These are phyloP conservation scores for Eulimnadia texana DNA, from an alignment of 1,140 invertebrate genomes.

Conservation along the genomic window DNA sequence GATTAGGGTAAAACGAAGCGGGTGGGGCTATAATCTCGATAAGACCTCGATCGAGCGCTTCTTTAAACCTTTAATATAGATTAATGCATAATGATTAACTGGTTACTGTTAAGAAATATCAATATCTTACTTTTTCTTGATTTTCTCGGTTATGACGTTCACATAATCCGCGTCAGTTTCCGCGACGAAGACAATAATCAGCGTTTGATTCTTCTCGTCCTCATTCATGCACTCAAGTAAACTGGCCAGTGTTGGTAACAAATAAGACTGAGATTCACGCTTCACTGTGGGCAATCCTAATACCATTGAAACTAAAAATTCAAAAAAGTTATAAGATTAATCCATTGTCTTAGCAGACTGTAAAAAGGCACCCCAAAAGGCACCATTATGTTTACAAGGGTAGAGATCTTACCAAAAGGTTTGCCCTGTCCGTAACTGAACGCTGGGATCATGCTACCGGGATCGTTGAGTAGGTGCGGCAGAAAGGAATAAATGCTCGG, in stretches of 20 bases:
- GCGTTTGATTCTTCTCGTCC: conserved; percentile 56
- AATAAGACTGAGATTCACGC: conserved; percentile 73
- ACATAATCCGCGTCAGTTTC: conserved; percentile 37
- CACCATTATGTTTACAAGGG: no score
- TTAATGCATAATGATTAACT: no score
- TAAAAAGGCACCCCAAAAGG: conserved; percentile 6
- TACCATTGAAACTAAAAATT: conserved; percentile 11
- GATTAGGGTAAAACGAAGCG: conserved; percentile 73
- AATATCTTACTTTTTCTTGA: conserved; percentile 16
- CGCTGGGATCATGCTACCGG: conserved; percentile 57
- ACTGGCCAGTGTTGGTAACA: conserved; percentile 74
- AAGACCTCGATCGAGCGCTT: conserved; percentile 58
- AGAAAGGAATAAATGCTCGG: conserved; percentile 73
- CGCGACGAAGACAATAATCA: conserved; percentile 82
- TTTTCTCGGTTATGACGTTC: conserved; percentile 8
- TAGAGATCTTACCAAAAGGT: conserved; percentile 42
- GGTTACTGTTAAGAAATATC: no score
- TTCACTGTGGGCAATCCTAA: conserved; percentile 73
- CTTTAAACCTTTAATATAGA: conserved; percentile 47
- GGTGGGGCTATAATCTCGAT: conserved; percentile 81
- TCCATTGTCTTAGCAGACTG: neutral
- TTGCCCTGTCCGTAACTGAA: conserved; percentile 59
- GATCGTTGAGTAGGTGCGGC: conserved; percentile 68
- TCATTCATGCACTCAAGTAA: conserved; percentile 62
- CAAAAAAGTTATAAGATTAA: conserved; percentile 8